A percentile compares a stretch with the other conserved stretches of the same genome.
phyloP scores from a whole-genome alignment of 2,797 vertebrate species.

The Knipowitschia caucasica region DNA sequence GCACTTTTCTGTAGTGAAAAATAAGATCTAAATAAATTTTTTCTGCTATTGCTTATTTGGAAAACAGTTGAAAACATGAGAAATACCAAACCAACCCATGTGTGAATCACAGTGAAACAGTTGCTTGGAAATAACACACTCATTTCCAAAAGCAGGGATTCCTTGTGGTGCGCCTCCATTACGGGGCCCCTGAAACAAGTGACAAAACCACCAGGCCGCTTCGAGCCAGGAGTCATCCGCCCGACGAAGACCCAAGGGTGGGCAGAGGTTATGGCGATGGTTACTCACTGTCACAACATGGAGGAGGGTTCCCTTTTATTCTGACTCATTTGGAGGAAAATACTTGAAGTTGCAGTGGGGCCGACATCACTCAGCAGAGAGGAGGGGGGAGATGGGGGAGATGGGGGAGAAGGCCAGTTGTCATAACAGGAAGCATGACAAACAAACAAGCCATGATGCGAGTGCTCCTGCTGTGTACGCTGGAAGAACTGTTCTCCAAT shows the following conservation, averaged over 20 bases:
- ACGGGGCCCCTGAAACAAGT: slow-evolving; percentile 39
- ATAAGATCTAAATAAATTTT: too few species aligned
- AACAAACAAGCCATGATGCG: slow-evolving; percentile 27
- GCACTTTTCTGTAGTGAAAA: too few species aligned
- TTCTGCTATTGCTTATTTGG: too few species aligned
- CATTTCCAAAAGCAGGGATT: slow-evolving; percentile 19
- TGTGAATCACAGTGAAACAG: neutral
- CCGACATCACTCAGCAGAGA: slow-evolving; percentile 1
- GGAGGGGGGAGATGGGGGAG: slow-evolving; percentile 10
- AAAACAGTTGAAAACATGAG: too few species aligned
- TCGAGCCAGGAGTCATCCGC: slow-evolving; percentile 13
- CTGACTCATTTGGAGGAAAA: slow-evolving; percentile 41
- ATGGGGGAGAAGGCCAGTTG: slow-evolving; percentile 10
- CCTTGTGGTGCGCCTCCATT: neutral
- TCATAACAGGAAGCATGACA: slow-evolving; percentile 53
- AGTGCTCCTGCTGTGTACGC: slow-evolving; percentile 18
- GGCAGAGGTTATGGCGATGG: slow-evolving; percentile 7
- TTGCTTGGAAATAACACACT: slow-evolving; percentile 1
- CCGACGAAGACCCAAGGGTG: slow-evolving; percentile 33
- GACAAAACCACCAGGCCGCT: slow-evolving; percentile 27
- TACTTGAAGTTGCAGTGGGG: slow-evolving; percentile 1
- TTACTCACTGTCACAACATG: slow-evolving; percentile 24
- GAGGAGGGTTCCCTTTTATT: slow-evolving; percentile 34
- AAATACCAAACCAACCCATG: slow-evolving; percentile 2
- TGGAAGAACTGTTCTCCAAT: slow-evolving; percentile 26